These are phyloP conservation scores for Drepana arcuata DNA, from an alignment of 1,140 invertebrate species.

Conservation along the genomic window DNA sequence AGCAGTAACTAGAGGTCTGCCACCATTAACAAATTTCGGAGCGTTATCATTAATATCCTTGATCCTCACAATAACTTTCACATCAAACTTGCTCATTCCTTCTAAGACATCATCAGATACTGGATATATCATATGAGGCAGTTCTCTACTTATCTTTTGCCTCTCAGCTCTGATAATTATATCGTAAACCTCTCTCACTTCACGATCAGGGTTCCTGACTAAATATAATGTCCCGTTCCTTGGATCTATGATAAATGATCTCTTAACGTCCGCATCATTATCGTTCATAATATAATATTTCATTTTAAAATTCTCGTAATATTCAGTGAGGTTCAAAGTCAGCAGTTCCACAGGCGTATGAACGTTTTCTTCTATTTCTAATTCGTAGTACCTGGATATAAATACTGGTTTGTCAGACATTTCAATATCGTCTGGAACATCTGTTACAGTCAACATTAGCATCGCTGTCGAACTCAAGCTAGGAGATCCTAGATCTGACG, in stretches of 20 bases:
- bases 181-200: slow-evolving; percentile 77
- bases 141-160: slow-evolving; percentile 75
- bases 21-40: slow-evolving; percentile 80
- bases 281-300: slow-evolving; percentile 75
- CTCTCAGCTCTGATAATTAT: slow-evolving; percentile 79
- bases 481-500: slow-evolving; percentile 87
- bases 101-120: slow-evolving; percentile 78
- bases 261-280: slow-evolving; percentile 69
- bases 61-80: slow-evolving; percentile 81
- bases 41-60: slow-evolving; percentile 88
- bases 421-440: slow-evolving; percentile 74
- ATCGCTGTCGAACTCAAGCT: slow-evolving; percentile 84
- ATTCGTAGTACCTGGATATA: slow-evolving; percentile 82
- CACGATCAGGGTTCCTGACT: slow-evolving; percentile 79
- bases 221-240: slow-evolving; percentile 81
- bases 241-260: slow-evolving; percentile 79
- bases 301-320: slow-evolving; percentile 72
- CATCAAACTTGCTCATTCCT: slow-evolving; percentile 74
- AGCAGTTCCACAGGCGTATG: slow-evolving; percentile 79
- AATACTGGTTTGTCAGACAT: slow-evolving; percentile 75
- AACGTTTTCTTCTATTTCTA: slow-evolving; percentile 84
- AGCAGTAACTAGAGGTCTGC: slow-evolving; percentile 83
- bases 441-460: slow-evolving; percentile 77
- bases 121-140: slow-evolving; percentile 82
- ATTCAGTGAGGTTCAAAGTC: slow-evolving; percentile 78